A percentile compares a stretch with the other conserved stretches of the same genome.
phyloP scores from a whole-genome alignment of 2,888 invertebrate species.

The Mimachlamys varia region DNA sequence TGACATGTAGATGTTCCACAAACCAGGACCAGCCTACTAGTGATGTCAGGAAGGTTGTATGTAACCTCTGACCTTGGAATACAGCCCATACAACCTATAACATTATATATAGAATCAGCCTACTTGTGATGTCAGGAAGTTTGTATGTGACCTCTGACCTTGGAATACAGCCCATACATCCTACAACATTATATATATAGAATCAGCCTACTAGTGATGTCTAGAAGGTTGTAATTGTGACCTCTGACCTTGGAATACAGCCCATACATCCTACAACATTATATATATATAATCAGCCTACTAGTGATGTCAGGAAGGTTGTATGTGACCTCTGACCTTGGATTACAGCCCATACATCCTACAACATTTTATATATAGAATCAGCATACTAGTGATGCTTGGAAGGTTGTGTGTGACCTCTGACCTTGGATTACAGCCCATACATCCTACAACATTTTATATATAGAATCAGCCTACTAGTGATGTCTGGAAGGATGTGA shows the following conservation, averaged over 20 bases:
- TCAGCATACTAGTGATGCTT: constrained; percentile 65
- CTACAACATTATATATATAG: constrained; percentile 58
- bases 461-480: constrained; percentile 68
- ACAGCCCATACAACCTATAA: constrained; percentile 72
- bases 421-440: constrained; percentile 66
- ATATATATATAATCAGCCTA: too few species aligned
- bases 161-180: constrained; percentile 70
- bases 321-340: constrained; percentile 47
- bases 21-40: constrained; percentile 84
- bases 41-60: constrained; percentile 58
- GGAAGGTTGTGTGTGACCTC: constrained; percentile 51
- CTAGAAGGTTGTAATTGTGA: constrained; percentile 52
- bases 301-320: constrained; percentile 56
- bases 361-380: constrained; percentile 83
- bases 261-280: too few species aligned
- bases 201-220: constrained; percentile 68
- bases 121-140: constrained; percentile 59
- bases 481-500: constrained; percentile 57
- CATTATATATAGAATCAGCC: constrained; percentile 83
- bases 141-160: constrained; percentile 43
- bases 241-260: neutral
- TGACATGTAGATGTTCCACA: constrained; percentile 98
- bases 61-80: constrained; percentile 50
- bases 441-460: constrained; percentile 60
- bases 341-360: constrained; percentile 73